phyloP scores from a whole-genome alignment of 2,113 vertebrate species.

The Anhinga anhinga region DNA sequence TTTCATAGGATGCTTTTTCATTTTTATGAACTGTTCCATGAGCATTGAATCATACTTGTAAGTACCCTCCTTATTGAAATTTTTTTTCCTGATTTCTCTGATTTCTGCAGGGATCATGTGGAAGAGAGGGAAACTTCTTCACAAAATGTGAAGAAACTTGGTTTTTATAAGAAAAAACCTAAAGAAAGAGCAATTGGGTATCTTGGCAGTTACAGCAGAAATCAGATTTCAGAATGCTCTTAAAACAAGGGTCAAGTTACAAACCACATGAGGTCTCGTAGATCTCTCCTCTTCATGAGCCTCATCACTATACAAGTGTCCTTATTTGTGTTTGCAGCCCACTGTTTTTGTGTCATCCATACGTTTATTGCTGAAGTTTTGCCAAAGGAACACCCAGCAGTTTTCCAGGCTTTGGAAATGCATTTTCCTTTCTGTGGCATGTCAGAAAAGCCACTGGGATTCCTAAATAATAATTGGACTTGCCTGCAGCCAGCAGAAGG shows the following conservation, averaged over 20 bases:
- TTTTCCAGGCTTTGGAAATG: not conserved
- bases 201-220: not conserved
- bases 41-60: not conserved
- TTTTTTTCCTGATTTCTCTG: not conserved
- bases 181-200: not conserved
- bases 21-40: not conserved
- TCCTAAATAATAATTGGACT: not conserved
- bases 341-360: not conserved
- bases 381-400: not conserved
- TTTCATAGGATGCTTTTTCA: not conserved
- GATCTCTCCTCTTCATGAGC: not conserved
- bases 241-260: not conserved
- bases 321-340: not conserved
- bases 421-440: not conserved
- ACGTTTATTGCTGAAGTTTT: not conserved
- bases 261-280: not conserved
- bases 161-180: not conserved
- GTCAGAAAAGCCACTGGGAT: not conserved
- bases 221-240: not conserved
- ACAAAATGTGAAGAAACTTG: not conserved
- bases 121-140: not conserved
- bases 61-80: not conserved
- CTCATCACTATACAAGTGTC: not conserved
- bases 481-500: not conserved
- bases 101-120: not conserved